Evolutionary conservation across 2,797 vertebrate species (phyloP).

Genomic region (Columba guinea): DNA sequence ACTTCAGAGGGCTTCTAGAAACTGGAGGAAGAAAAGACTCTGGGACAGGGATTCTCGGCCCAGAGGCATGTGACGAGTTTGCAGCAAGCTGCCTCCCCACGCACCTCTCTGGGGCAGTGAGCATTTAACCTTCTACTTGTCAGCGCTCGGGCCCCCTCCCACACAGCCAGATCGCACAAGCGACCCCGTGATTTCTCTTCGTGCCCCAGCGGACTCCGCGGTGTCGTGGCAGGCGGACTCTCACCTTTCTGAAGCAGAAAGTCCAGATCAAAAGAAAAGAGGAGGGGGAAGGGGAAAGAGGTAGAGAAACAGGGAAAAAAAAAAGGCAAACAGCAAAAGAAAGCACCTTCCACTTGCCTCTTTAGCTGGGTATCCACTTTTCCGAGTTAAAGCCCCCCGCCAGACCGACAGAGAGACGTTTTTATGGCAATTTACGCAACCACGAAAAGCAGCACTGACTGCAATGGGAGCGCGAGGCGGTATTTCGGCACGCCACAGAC

Average conservation of each 20-base stretch:
- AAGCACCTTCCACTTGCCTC: neutral
- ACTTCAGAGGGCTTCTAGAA: slow-evolving; percentile 4
- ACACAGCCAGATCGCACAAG: neutral
- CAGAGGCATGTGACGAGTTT: neutral
- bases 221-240: neutral
- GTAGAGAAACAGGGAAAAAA: neutral
- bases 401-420: neutral
- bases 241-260: neutral
- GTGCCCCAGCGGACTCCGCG: neutral
- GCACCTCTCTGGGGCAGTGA: neutral
- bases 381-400: neutral
- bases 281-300: too few species aligned
- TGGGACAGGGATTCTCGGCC: neutral
- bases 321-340: neutral
- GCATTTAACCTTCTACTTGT: neutral
- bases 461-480: neutral
- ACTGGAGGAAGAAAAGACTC: neutral
- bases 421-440: neutral
- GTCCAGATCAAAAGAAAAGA: neutral
- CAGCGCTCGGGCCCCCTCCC: neutral
- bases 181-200: neutral
- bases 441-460: neutral
- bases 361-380: neutral
- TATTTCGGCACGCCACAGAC: neutral
- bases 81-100: neutral